Evolutionary conservation across 2,888 invertebrate species (phyloP).

Genomic region (Cecidostiba fungosa): DNA sequence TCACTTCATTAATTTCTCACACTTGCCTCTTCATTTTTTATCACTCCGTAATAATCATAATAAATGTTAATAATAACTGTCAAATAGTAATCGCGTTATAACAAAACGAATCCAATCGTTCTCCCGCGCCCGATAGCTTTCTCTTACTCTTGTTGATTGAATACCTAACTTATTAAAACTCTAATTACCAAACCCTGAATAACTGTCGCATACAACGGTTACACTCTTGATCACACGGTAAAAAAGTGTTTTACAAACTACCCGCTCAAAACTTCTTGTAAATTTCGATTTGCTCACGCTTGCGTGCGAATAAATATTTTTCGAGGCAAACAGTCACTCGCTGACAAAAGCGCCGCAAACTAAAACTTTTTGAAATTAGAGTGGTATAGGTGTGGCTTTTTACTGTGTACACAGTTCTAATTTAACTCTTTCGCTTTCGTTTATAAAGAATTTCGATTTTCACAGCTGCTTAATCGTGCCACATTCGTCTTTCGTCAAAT

Average conservation of each 20-base stretch:
- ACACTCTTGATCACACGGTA: constrained; percentile 53
- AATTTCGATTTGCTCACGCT: constrained; percentile 22
- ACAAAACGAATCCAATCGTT: constrained; percentile 58
- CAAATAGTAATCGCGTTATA: constrained; percentile 63
- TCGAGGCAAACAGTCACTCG: constrained; percentile 7
- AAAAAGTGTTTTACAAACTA: constrained; percentile 58
- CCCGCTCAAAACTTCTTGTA: constrained; percentile 45
- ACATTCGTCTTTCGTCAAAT: neutral
- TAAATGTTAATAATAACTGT: constrained; percentile 67
- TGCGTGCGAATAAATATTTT: constrained; percentile 26
- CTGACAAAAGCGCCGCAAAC: constrained; percentile 15
- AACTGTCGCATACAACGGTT: constrained; percentile 51
- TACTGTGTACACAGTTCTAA: constrained; percentile 39
- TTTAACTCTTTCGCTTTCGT: neutral
- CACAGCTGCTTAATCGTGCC: constrained; percentile 44
- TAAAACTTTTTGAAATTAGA: constrained; percentile 47
- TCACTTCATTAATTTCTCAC: constrained; percentile 49
- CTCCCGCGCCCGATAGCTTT: constrained; percentile 35
- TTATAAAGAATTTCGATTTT: constrained; percentile 40
- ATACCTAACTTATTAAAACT: constrained; percentile 61
- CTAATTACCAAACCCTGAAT: constrained; percentile 56
- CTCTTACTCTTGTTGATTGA: constrained; percentile 20
- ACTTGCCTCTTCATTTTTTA: constrained; percentile 36
- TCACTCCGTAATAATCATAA: constrained; percentile 65
- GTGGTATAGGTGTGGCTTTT: constrained; percentile 42